Base-by-base conservation (phyloP, 2,888 invertebrate genomes). In the Chymomyza caudatula region DNA sequence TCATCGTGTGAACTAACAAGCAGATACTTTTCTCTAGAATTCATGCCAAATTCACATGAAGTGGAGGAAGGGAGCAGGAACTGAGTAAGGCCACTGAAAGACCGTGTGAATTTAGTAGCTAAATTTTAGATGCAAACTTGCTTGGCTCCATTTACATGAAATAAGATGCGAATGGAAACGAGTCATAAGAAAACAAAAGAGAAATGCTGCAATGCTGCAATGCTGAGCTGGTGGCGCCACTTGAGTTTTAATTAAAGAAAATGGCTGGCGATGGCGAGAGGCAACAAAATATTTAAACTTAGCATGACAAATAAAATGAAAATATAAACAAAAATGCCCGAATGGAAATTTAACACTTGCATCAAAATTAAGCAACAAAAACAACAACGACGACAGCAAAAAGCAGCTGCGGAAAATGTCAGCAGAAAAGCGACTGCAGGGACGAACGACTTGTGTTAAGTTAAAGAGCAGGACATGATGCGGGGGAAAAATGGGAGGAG, bases 261-360 rank as follows among this genome's bases (percentile, higher is more conserved):
- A 71, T 62, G 73, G 15, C 17, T 47, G 17, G n/a, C 47, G 37
- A 11, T 4, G 17, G 1, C 17, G 47, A 19, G 15, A 73, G 76
- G 80, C 80, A 74, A 83, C 78, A 78, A 80, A 80, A 76, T 80
- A 71, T 77, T 67, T 62, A 54, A 74, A 65, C 60, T 59, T 47
- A 17, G 56, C 20, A 17, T 37, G 15, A 51, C 44, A 37, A 47
- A 29, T 15, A 49, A 60, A 49, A 56, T 58, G 58, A 53, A 70
- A 74, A 74, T 77, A 77, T 81, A 72, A 81, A 84, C 85, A 79
- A 79, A 84, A 82, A 77, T 78, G 69, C 75, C n/a, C 65, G 73
- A 78, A 82, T 85, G 77, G 85, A 83, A 85, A 85, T 83, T 85
- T 75, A 82, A 83, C 83, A 83, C 85, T 85, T 80, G 77, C 70